These are phyloP conservation scores for Eristalinus aeneus DNA, from an alignment of 2,888 invertebrate genomes.

Conservation along the genomic window DNA sequence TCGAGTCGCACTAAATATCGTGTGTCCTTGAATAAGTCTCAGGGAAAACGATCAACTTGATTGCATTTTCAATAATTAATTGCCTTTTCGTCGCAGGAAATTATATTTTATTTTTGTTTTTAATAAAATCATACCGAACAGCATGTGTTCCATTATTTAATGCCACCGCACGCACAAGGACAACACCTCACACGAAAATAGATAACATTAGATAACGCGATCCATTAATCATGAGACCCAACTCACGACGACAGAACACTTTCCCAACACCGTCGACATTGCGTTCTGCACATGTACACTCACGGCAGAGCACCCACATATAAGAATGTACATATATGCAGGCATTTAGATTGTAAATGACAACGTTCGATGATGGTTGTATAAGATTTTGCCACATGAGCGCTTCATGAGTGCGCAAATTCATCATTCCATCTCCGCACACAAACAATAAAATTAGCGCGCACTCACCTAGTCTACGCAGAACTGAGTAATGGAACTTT, in stretches of 20 bases:
- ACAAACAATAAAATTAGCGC: conserved; percentile 23
- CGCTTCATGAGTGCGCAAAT: conserved; percentile 23
- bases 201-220: conserved; percentile 59
- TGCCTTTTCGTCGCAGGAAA: conserved; percentile 52
- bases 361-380: conserved; percentile 30
- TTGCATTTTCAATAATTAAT: conserved; percentile 55
- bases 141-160: conserved; percentile 41
- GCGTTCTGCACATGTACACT: background rate
- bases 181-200: conserved; percentile 56
- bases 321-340: background rate
- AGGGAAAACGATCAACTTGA: background rate
- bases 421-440: background rate
- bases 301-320: background rate
- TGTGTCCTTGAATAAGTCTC: background rate
- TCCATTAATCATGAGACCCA: conserved; percentile 54
- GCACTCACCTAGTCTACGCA: background rate
- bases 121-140: conserved; percentile 26
- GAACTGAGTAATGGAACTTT: background rate
- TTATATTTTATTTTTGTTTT: conserved; percentile 35
- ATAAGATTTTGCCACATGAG: conserved; percentile 47
- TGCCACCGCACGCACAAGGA: conserved; percentile 25
- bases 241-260: conserved; percentile 15
- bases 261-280: background rate
- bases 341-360: conserved; percentile 33
- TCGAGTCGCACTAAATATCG: background rate